Conservation (phyloP, 2,113 vertebrate species). For the Gavia stellata region DNA sequence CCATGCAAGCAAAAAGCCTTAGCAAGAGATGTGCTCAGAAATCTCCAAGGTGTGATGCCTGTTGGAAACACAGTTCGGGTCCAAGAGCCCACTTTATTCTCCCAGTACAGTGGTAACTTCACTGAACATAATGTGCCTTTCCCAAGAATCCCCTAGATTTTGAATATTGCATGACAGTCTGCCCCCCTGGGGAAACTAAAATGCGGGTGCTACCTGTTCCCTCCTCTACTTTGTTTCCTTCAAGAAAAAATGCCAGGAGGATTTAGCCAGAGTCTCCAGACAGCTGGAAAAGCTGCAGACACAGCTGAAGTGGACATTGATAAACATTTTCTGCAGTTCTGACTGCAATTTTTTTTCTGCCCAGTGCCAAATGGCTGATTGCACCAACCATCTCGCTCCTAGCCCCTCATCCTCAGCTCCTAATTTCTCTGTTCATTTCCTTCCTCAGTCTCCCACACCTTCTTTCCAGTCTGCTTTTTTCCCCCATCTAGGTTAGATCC, state of each 20-base stretch:
- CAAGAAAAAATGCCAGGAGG: conserved; percentile 3
- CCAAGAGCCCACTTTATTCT: neutral
- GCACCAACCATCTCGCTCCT: neutral
- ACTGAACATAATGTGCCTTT: neutral
- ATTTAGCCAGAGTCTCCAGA: conserved; percentile 17
- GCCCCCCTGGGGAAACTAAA: neutral
- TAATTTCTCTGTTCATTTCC: neutral
- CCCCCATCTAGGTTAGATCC: neutral
- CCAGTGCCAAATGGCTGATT: neutral
- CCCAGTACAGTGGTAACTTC: neutral
- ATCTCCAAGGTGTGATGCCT: neutral
- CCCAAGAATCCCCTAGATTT: neutral
- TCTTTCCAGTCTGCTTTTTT: neutral
- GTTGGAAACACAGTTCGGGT: neutral
- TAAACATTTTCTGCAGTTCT: conserved; percentile 11
- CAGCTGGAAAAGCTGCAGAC: conserved; percentile 36
- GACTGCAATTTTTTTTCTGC: neutral
- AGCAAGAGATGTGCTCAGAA: neutral
- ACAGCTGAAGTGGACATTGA: conserved; percentile 36
- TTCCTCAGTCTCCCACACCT: neutral
- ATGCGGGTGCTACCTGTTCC: neutral
- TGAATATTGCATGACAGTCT: neutral
- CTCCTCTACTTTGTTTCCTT: neutral
- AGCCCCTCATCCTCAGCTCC: neutral
- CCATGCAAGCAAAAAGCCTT: neutral